These are phyloP conservation scores for Decapterus maruadsi DNA, from an alignment of 2,797 vertebrate genomes.

Conservation along the genomic window DNA sequence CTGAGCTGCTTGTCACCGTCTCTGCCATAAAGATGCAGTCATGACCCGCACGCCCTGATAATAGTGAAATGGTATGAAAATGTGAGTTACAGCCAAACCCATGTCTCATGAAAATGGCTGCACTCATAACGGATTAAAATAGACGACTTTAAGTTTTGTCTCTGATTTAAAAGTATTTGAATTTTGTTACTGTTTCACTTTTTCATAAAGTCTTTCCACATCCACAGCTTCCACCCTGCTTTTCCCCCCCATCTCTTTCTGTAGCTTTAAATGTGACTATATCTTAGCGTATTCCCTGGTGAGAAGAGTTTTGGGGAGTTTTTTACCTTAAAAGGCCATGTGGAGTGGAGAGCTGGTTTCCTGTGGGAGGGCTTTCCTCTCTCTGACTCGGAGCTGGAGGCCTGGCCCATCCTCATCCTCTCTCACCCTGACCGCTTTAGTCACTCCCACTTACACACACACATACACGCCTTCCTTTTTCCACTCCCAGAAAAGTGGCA, in stretches of 20 bases:
- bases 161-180: constrained; percentile 23
- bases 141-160: neutral
- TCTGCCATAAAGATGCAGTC: constrained; percentile 59
- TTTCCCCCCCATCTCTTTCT: constrained; percentile 30
- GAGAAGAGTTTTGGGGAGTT: constrained; percentile 79
- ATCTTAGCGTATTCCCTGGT: constrained; percentile 75
- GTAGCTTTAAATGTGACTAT: constrained; percentile 77
- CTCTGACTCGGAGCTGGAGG: constrained; percentile 70
- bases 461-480: constrained; percentile 37
- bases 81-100: constrained; percentile 17
- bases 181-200: constrained; percentile 25
- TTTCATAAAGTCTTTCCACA: constrained; percentile 35
- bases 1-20: constrained; percentile 33
- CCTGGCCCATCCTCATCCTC: constrained; percentile 73
- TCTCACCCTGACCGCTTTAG: constrained; percentile 47
- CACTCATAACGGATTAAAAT: constrained; percentile 9
- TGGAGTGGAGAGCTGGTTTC: constrained; percentile 77
- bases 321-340: constrained; percentile 88
- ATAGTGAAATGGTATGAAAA: constrained; percentile 78
- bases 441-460: constrained; percentile 55
- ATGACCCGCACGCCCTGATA: constrained; percentile 50
- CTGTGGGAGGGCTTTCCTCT: constrained; percentile 84
- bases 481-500: constrained; percentile 57
- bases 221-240: constrained; percentile 31
- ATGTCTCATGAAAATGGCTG: constrained; percentile 5